Percentiles rank a stretch among this genome's conserved stretches.
phyloP scores from a whole-genome alignment of 2,888 invertebrate species.

The Meiosimyza decipiens region DNA sequence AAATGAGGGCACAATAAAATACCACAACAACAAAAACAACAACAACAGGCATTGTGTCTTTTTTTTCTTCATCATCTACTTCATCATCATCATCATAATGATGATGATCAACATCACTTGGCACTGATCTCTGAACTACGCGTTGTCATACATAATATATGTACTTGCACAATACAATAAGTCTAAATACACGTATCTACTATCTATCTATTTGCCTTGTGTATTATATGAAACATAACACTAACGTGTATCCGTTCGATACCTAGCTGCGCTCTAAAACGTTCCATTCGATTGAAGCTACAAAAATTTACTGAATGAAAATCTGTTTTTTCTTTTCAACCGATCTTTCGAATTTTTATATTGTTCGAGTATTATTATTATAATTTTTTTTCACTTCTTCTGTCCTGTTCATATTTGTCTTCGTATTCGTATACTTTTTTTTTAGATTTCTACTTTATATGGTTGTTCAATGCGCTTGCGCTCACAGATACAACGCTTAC shows the following conservation, averaged over 20 bases:
- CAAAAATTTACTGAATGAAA: slow-evolving; percentile 63
- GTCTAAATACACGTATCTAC: neutral
- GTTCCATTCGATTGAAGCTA: slow-evolving; percentile 56
- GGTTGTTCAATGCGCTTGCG: neutral
- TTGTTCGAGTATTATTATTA: slow-evolving; percentile 14
- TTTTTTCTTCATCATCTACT: neutral
- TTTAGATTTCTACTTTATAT: neutral
- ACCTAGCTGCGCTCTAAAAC: slow-evolving; percentile 1
- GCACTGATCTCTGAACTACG: too few relatives aligned
- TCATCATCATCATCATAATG: neutral
- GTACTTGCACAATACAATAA: neutral
- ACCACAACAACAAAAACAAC: slow-evolving; percentile 39
- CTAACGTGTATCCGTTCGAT: slow-evolving; percentile 14
- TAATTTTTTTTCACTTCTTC: slow-evolving; percentile 5
- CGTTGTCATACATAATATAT: slow-evolving; percentile 1
- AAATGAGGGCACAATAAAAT: neutral
- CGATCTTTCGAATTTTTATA: slow-evolving; percentile 53
- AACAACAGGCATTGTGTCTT: slow-evolving; percentile 11
- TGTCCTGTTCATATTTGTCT: slow-evolving; percentile 35
- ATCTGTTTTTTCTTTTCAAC: slow-evolving; percentile 60
- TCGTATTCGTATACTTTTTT: slow-evolving; percentile 17
- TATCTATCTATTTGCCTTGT: too few relatives aligned
- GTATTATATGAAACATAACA: neutral
- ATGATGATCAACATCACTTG: neutral
- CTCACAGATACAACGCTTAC: slow-evolving; percentile 4